Evolutionary conservation across 2,113 vertebrate genomes (phyloP).

Genomic region (Girardinichthys multiradiatus): DNA sequence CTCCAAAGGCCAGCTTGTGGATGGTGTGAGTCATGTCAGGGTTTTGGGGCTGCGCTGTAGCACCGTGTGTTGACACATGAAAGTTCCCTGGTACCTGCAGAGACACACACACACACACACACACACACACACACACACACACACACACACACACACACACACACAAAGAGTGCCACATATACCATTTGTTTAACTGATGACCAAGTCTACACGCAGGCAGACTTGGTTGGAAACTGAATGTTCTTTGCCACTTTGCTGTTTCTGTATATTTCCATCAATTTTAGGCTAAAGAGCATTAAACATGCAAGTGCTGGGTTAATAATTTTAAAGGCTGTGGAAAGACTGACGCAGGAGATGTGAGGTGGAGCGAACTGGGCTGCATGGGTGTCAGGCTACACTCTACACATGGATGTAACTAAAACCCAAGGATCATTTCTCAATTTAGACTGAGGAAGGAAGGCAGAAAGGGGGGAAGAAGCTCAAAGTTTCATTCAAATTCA

Average conservation of each 20-base stretch:
- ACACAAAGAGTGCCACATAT: too few species aligned
- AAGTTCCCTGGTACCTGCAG: constrained; percentile 96
- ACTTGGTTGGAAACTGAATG: constrained; percentile 34
- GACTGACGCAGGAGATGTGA: constrained; percentile 45
- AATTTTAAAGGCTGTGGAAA: constrained; percentile 61
- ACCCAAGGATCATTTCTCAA: constrained; percentile 34
- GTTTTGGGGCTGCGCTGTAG: constrained; percentile 94
- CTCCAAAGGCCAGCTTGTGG: constrained; percentile 95
- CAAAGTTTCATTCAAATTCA: constrained; percentile 20
- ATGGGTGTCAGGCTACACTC: constrained; percentile 9
- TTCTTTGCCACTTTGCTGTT: not conserved
- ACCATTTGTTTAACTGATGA: constrained; percentile 49
- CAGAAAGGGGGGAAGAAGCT: not conserved
- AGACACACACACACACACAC: constrained; percentile 16
- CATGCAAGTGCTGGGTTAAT: constrained; percentile 60
- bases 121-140: not conserved
- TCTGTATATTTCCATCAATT: constrained; percentile 31
- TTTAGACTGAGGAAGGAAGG: constrained; percentile 37
- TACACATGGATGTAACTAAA: constrained; percentile 33
- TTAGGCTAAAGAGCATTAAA: constrained; percentile 27
- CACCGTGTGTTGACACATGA: constrained; percentile 98
- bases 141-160: not conserved
- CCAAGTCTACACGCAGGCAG: not conserved
- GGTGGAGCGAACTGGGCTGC: constrained; percentile 23
- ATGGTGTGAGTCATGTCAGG: constrained; percentile 98